Evolutionary conservation across 2,888 invertebrate genomes (phyloP).

Genomic region (Argynnis bischoffii): DNA sequence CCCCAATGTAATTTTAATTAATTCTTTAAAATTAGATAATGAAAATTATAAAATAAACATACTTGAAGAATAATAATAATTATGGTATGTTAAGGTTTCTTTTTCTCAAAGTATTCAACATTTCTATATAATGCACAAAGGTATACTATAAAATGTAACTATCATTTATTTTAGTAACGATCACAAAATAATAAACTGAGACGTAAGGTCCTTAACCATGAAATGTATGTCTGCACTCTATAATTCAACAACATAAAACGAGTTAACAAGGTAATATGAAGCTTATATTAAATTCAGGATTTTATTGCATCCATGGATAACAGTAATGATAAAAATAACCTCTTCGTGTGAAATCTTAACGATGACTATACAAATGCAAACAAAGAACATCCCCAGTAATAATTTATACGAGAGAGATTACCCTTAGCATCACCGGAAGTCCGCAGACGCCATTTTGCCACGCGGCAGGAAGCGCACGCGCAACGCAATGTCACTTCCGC

Average conservation of each 20-base stretch:
- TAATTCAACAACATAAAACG: conserved; percentile 4
- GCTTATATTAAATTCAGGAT: no score
- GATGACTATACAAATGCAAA: conserved; percentile 64
- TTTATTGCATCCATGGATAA: background rate
- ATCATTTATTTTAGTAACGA: background rate
- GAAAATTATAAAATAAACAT: no score
- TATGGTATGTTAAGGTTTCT: no score
- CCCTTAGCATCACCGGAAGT: conserved; percentile 72
- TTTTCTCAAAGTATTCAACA: no score
- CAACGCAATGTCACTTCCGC: conserved; percentile 72
- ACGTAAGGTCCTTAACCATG: background rate
- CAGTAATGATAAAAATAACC: conserved; percentile 11
- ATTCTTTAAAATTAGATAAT: no score
- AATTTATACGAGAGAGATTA: conserved; percentile 67
- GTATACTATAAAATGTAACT: background rate
- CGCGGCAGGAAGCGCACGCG: conserved; percentile 81
- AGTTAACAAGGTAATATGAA: background rate
- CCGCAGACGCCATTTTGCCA: conserved; percentile 79
- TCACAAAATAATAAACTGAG: background rate
- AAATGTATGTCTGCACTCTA: background rate
- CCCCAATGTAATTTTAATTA: no score
- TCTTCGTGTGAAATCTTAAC: conserved; percentile 42
- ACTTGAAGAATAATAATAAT: no score
- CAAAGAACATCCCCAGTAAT: conserved; percentile 66
- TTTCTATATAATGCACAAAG: no score